phyloP scores from a whole-genome alignment of 1,140 invertebrate genomes.

The Ceratina calcarata region DNA sequence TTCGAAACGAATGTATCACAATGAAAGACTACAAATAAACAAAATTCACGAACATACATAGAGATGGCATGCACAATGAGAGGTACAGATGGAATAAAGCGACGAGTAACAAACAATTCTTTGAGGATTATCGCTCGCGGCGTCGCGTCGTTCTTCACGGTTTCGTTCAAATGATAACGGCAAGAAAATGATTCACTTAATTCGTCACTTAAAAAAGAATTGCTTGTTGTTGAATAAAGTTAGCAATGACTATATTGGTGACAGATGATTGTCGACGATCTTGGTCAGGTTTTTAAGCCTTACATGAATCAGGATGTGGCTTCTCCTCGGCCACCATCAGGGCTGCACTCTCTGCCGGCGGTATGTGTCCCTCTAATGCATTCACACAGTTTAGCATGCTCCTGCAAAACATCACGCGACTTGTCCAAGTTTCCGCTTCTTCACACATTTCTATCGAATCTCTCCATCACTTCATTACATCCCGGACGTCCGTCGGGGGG shows the following conservation, averaged over 20 bases:
- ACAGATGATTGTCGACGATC: conserved; percentile 63
- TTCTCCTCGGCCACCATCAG: conserved; percentile 89
- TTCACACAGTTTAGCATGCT: conserved; percentile 93
- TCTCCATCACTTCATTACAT: conserved; percentile 42
- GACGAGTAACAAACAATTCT: conserved; percentile 68
- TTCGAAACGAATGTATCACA: conserved; percentile 59
- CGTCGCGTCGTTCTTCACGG: too few species aligned
- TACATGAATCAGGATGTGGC: conserved; percentile 90
- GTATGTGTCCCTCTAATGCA: conserved; percentile 88
- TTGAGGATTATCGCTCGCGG: too few species aligned
- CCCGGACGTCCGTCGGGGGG: conserved; percentile 33
- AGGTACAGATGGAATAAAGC: conserved; percentile 45
- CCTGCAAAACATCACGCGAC: conserved; percentile 85
- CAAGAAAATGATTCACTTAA: background rate
- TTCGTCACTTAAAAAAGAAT: conserved; percentile 54
- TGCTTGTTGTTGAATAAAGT: conserved; percentile 45
- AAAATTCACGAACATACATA: conserved; percentile 63
- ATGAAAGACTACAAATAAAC: conserved; percentile 62
- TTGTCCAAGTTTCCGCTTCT: conserved; percentile 72
- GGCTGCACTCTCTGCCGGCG: conserved; percentile 87
- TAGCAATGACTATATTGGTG: conserved; percentile 49
- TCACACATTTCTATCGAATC: conserved; percentile 56
- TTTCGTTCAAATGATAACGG: too few species aligned
- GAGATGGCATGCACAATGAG: conserved; percentile 67
- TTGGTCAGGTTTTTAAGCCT: conserved; percentile 78